phyloP scores from a whole-genome alignment of 2,113 vertebrate species.

The Hydrochoerus hydrochaeris region DNA sequence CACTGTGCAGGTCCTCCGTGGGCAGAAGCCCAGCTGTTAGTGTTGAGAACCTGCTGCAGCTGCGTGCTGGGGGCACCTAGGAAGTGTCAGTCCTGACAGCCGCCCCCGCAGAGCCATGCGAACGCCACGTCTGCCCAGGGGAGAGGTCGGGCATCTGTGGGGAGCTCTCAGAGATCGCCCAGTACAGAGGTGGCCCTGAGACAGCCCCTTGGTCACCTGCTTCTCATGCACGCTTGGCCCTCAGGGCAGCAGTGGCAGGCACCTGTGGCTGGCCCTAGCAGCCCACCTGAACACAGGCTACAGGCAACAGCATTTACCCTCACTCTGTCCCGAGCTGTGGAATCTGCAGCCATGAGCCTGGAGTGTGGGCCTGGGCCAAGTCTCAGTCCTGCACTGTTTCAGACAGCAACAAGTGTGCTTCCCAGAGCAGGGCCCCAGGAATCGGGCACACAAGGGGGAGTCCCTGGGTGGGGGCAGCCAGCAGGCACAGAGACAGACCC shows the following conservation, averaged over 20 bases:
- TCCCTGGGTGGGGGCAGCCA: not conserved
- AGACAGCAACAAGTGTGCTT: slow-evolving; percentile 86
- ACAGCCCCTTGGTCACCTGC: slow-evolving; percentile 65
- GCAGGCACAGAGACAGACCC: not conserved
- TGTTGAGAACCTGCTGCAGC: rapidly evolving
- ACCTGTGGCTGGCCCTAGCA: slow-evolving; percentile 83
- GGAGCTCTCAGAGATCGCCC: not conserved
- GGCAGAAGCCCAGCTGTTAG: slow-evolving; percentile 23
- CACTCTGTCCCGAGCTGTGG: slow-evolving; percentile 88
- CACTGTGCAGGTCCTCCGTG: not conserved
- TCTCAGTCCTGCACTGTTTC: slow-evolving; percentile 84
- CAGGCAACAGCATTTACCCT: slow-evolving; percentile 82
- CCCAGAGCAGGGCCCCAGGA: slow-evolving; percentile 54
- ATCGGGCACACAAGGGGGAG: not conserved
- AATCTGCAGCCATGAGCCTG: slow-evolving; percentile 86
- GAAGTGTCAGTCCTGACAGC: not conserved
- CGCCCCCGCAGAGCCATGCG: not conserved
- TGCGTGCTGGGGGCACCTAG: not conserved
- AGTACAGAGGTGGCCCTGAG: not conserved
- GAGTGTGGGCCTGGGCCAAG: slow-evolving; percentile 78
- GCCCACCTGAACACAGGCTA: slow-evolving; percentile 86
- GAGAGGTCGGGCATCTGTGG: not conserved
- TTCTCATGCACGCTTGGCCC: slow-evolving; percentile 55
- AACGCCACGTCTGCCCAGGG: not conserved
- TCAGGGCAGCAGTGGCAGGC: slow-evolving; percentile 18